These are phyloP conservation scores for Prinia subflava DNA, from an alignment of 2,113 vertebrate species.

Conservation along the genomic window DNA sequence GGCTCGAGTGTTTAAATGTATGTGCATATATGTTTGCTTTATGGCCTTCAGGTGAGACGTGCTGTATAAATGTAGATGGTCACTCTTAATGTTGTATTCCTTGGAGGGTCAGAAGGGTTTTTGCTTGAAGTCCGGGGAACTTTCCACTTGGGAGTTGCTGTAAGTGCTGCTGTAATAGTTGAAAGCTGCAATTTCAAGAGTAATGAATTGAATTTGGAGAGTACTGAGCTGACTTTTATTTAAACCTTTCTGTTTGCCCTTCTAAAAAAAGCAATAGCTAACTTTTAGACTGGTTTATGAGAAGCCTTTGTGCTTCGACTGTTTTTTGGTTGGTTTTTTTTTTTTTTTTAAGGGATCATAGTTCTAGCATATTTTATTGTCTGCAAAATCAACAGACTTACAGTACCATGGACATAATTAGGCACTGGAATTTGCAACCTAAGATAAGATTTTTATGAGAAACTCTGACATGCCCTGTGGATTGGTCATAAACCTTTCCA, in stretches of 20 bases:
- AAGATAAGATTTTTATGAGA: conserved; percentile 28
- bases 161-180: background rate
- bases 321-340: background rate
- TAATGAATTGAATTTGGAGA: background rate
- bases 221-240: background rate
- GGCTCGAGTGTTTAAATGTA: background rate
- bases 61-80: background rate
- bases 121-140: background rate
- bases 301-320: background rate
- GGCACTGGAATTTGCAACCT: conserved; percentile 55
- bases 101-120: background rate
- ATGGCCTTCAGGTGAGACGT: background rate
- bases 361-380: background rate
- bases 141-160: background rate
- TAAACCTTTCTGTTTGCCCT: background rate
- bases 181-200: background rate
- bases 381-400: background rate
- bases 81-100: background rate
- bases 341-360: background rate
- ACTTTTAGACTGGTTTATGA: background rate
- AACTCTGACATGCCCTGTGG: background rate
- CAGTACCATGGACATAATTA: conserved; percentile 17
- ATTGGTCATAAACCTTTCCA: conserved; percentile 13
- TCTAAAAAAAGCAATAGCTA: background rate
- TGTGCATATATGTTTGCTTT: background rate